Base-by-base conservation (phyloP, 1,140 invertebrate genomes). In the Camponotus pennsylvanicus region DNA sequence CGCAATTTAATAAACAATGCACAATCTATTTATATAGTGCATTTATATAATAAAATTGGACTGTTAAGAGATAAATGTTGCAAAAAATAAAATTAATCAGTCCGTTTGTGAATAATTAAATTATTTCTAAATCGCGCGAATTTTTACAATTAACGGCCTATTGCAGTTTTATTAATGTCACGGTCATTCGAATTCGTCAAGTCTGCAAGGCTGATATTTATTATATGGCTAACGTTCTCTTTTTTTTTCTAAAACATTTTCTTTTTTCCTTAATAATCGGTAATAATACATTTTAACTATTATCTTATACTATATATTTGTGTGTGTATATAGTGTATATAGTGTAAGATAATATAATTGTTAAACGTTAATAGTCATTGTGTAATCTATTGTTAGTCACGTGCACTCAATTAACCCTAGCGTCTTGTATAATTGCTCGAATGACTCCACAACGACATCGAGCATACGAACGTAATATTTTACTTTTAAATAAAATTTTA, bases 381-480 rank as follows among this genome's bases (percentile, higher is more conserved):
- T 27, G 21, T 27, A 18, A 34, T 6, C 61, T 8, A 11, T 73
- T 63, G 13, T 55, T 52, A 55, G 40, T 6, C 55, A 82, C 21
- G 37, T 27, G 45, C 40, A 61, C 45, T 61, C 7, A 34, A 45
- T 83, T 83, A 82, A 57, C 55, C 45, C 13, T n/a, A 18, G 3
- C 71, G 27, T 27, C 55, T 27, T 82, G 67, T 75, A 75, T 83
- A 83, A 83, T 83, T 63, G 55, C 40, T 49, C 40, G 27, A 59
- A 9, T 59, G 52, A 83, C 18, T 82, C 7, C 8, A 27, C 73
- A 9, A 80, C 49, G 9, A 45, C 2, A 45, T 9, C 9, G 42
- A 3, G 42, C 27, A 27, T 27, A 37, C 15, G 18, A 71, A 73
- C 27, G 69, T 7, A 11, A 45, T 42, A n/a, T 75, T 83, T 83